A percentile compares a stretch with the other conserved stretches of the same genome.
These are phyloP conservation scores for Babyrousa celebensis DNA, from an alignment of 2,797 vertebrate genomes.

Conservation along the genomic window DNA sequence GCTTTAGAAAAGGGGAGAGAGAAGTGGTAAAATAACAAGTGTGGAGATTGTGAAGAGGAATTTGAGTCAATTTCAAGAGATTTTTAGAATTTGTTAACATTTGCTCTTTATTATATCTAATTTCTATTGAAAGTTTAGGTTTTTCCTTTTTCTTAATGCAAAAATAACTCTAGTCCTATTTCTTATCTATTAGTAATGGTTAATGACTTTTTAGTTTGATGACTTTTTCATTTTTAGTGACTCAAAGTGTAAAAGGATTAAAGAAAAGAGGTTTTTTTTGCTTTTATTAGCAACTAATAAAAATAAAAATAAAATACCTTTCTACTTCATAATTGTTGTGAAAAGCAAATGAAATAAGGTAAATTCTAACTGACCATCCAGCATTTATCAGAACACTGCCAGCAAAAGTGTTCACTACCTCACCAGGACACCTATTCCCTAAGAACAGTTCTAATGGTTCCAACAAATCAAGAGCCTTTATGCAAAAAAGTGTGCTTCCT, in stretches of 20 bases:
- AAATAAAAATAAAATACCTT: conserved; percentile 41
- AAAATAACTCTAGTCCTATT: background rate
- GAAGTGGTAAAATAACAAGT: background rate
- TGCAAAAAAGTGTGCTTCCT: background rate
- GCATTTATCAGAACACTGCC: background rate
- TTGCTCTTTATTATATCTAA: background rate
- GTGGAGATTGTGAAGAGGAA: background rate
- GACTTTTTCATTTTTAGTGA: conserved; percentile 41
- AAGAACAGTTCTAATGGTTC: background rate
- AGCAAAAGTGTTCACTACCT: background rate
- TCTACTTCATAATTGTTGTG: background rate
- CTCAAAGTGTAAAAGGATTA: background rate
- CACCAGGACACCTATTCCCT: background rate
- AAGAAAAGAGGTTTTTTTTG: background rate
- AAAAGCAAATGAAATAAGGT: conserved; percentile 47
- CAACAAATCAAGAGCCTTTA: background rate
- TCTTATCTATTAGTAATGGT: conserved; percentile 1
- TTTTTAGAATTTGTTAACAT: background rate
- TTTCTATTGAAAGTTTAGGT: background rate
- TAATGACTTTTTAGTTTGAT: background rate
- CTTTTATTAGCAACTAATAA: background rate
- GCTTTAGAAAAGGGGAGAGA: background rate
- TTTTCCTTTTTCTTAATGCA: background rate
- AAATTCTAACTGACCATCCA: background rate
- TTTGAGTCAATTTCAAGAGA: background rate